These are phyloP conservation scores for Agrypnus murinus DNA, from an alignment of 2,888 invertebrate genomes.

Conservation along the genomic window DNA sequence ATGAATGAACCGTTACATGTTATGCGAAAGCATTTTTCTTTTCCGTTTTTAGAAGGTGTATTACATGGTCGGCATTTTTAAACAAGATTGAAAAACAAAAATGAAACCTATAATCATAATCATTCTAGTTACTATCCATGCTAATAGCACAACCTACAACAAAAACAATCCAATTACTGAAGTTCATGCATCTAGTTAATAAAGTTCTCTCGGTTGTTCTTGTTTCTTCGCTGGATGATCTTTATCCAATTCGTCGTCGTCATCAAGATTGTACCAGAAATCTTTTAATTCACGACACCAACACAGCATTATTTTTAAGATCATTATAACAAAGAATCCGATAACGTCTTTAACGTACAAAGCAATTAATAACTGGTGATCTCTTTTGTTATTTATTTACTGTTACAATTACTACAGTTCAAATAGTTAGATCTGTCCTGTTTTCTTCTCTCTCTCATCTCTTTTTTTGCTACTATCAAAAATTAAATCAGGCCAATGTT, in stretches of 20 bases:
- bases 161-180: constrained; percentile 27
- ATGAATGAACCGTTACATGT: not conserved
- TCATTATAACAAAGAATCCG: constrained; percentile 52
- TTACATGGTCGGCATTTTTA: too few relatives aligned
- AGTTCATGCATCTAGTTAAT: constrained; percentile 35
- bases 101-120: constrained; percentile 10
- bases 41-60: too few relatives aligned
- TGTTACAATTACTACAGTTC: constrained; percentile 37
- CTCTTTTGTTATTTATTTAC: constrained; percentile 47
- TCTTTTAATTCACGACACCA: constrained; percentile 52
- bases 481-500: constrained; percentile 33
- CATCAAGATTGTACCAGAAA: constrained; percentile 27
- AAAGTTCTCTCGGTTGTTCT: constrained; percentile 34
- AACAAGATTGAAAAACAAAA: not conserved
- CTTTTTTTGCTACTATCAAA: constrained; percentile 31
- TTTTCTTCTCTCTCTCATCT: too few relatives aligned
- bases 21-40: too few relatives aligned
- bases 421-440: constrained; percentile 25
- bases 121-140: not conserved
- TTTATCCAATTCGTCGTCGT: constrained; percentile 18
- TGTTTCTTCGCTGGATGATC: too few relatives aligned
- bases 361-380: constrained; percentile 51
- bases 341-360: constrained; percentile 54
- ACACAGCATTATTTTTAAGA: constrained; percentile 53
- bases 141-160: too few relatives aligned